Evolutionary conservation across 1,140 invertebrate genomes (phyloP).

Genomic region (Microplitis demolitor): DNA sequence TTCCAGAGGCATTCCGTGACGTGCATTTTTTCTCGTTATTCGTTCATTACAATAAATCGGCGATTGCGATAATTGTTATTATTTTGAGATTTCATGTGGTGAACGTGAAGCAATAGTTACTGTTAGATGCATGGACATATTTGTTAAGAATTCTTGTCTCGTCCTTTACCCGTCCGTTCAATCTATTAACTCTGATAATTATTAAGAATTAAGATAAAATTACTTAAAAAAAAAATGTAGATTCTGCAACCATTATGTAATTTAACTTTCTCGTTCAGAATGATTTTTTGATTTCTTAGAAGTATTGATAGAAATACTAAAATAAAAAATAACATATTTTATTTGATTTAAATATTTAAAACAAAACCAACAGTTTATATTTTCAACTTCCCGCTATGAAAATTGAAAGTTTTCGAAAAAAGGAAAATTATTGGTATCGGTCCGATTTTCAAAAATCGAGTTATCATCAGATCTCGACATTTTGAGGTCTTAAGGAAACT

Average conservation of each 20-base stretch:
- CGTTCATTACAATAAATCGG: constrained; percentile 6
- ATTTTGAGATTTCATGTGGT: constrained; percentile 25
- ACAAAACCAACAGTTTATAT: no score
- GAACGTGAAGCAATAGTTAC: not conserved
- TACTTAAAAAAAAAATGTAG: not conserved
- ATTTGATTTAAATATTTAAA: no score
- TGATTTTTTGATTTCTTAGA: no score
- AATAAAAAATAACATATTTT: no score
- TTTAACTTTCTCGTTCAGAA: no score
- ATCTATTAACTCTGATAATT: not conserved
- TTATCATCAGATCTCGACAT: no score
- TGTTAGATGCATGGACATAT: not conserved
- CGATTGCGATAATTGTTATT: constrained; percentile 46
- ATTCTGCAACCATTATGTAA: not conserved
- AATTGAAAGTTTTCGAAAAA: no score
- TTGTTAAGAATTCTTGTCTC: not conserved
- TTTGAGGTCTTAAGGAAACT: no score
- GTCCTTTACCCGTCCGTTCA: not conserved
- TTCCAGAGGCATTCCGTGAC: constrained; percentile 24
- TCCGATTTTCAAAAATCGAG: no score
- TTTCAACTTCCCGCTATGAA: no score
- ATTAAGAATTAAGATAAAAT: not conserved
- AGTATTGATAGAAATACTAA: no score
- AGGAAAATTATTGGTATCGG: no score
- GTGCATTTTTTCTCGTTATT: constrained; percentile 10